phyloP scores from a whole-genome alignment of 2,113 vertebrate species.

The Sylvia atricapilla region DNA sequence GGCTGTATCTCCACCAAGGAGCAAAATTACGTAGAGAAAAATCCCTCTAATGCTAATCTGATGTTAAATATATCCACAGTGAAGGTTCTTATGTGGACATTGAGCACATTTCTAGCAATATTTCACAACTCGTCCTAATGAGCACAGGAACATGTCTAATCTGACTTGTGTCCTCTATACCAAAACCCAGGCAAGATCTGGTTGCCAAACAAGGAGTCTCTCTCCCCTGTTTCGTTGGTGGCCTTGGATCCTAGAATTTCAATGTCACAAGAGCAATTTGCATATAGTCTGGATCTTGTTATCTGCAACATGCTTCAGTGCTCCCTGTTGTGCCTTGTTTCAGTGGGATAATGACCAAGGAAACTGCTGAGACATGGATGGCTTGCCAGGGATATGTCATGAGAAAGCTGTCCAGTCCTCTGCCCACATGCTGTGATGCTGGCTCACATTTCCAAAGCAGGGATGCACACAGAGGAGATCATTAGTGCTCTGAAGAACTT shows the following conservation, averaged over 20 bases:
- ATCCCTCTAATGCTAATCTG: neutral
- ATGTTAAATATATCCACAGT: neutral
- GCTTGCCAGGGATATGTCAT: slow-evolving; percentile 21
- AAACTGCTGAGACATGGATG: slow-evolving; percentile 3
- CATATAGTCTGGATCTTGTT: neutral
- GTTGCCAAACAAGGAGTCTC: neutral
- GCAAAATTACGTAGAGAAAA: neutral
- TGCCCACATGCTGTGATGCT: slow-evolving; percentile 12
- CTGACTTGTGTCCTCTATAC: neutral
- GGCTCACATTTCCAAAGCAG: slow-evolving; percentile 27
- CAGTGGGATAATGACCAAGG: slow-evolving; percentile 10
- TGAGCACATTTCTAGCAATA: neutral
- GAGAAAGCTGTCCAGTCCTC: slow-evolving; percentile 6
- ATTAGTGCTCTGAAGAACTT: neutral
- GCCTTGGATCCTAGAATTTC: neutral
- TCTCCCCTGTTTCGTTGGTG: neutral
- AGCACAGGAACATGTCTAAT: neutral
- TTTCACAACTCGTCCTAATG: neutral
- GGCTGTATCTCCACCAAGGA: neutral
- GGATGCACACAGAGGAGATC: neutral
- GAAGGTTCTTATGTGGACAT: neutral
- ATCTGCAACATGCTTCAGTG: neutral
- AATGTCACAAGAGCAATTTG: neutral
- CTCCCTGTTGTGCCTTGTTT: neutral
- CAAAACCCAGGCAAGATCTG: neutral